Evolutionary conservation across 2,888 invertebrate genomes (phyloP).

Genomic region (Barypeithes pellucidus): DNA sequence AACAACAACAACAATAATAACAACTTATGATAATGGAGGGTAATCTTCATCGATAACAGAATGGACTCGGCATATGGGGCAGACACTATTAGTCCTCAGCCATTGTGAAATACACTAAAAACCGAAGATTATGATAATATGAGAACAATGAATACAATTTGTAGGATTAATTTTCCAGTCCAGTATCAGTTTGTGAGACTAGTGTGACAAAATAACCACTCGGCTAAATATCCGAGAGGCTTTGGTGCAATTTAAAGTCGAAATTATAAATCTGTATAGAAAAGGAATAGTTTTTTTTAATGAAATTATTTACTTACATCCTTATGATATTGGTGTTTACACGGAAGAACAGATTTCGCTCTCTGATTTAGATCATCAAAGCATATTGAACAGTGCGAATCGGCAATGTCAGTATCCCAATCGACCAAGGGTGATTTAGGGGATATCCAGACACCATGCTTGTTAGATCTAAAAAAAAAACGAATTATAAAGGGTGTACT

Average conservation of each 20-base stretch:
- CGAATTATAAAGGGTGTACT: too few relatives aligned
- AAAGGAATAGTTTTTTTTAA: too few relatives aligned
- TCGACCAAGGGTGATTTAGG: slow-evolving; percentile 29
- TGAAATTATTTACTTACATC: slow-evolving; percentile 35
- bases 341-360: slow-evolving; percentile 27
- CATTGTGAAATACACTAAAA: slow-evolving; percentile 49
- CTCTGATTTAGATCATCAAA: slow-evolving; percentile 35
- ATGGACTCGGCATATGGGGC: slow-evolving; percentile 48
- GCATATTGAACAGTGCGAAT: slow-evolving; percentile 45
- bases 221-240: too few relatives aligned
- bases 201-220: too few relatives aligned
- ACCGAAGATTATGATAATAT: too few relatives aligned
- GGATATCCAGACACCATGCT: slow-evolving; percentile 27
- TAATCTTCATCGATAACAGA: slow-evolving; percentile 41
- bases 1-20: background rate
- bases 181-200: too few relatives aligned
- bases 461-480: slow-evolving; percentile 25
- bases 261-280: too few relatives aligned
- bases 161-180: too few relatives aligned
- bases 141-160: too few relatives aligned
- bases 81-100: slow-evolving; percentile 42
- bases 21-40: slow-evolving; percentile 36
- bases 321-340: slow-evolving; percentile 49
- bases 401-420: slow-evolving; percentile 34
- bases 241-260: too few relatives aligned